Evolutionary conservation across 2,888 invertebrate genomes (phyloP), one percentile per base, ranked within the genome.

Genomic region (Temnothorax unifasciatus): DNA sequence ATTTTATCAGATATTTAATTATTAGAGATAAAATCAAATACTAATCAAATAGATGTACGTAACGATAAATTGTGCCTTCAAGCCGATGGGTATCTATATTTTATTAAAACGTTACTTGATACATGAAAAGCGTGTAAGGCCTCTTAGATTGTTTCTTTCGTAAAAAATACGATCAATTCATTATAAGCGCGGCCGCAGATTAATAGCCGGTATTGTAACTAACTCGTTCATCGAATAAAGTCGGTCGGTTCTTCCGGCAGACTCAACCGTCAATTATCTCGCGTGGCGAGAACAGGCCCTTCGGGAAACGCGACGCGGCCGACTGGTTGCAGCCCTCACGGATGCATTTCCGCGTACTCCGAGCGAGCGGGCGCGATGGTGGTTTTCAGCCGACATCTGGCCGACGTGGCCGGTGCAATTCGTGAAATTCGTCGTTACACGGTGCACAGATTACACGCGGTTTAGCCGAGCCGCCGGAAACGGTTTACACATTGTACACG

Each of bases 391-490:
- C 83, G 82, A 68, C 66, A 68, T 83, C 82, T 47, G 68, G 82
- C 66, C 57, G 66, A 81, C 66, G 82, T 61, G 82, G 64, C 81
- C 82, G 82, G 83, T 68, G 68, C 68, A 68, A 38, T 81, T 81
- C 79, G 79, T 81, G 79, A 81, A 81, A 81, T 81, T 81, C 73
- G 79, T 68, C 68, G 83, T 82, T 74, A 63, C 82, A 74, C 82
- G 74, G 73, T 50, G 79, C 68, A 81, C 83, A 81, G 83, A 68
- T 83, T 83, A 68, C 82, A 52, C 66, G 52, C 61, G 68, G 50
- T 81, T 81, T 59, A 73, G 57, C 71, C 44, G 77, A 69, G 54
- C 79, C 52, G 79, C 57, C 71, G 79, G 79, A 79, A 79, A 71
- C 18, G 79, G 79, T 79, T 79, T 71, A 79, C 79, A 79, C 71